Conservation (phyloP, 2,888 invertebrate species). For the Aproaerema taeniolella region DNA sequence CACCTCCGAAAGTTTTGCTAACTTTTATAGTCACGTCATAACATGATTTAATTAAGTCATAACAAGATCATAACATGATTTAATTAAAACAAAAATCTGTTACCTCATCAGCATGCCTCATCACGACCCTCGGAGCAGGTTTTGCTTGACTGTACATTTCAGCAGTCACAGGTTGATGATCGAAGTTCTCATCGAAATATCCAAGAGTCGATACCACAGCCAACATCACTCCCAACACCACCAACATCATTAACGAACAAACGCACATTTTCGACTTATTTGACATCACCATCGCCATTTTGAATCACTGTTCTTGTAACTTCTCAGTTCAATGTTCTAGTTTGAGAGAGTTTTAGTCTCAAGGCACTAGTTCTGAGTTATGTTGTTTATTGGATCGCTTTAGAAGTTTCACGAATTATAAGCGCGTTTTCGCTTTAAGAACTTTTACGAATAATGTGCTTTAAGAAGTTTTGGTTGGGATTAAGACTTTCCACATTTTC, state of each 20-base stretch:
- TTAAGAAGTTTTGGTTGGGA: no score
- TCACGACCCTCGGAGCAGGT: constrained; percentile 6
- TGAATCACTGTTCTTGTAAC: constrained; percentile 17
- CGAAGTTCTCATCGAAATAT: constrained; percentile 29
- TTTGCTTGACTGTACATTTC: constrained; percentile 41
- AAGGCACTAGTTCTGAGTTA: no score
- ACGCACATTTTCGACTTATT: constrained; percentile 53
- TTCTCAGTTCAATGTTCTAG: neutral
- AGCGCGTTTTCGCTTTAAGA: no score
- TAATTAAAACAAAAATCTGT: no score
- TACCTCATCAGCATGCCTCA: no score
- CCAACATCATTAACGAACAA: constrained; percentile 41
- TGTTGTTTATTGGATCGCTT: no score
- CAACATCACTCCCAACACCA: constrained; percentile 47
- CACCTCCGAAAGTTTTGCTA: no score
- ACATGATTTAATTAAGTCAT: neutral
- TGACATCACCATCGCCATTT: constrained; percentile 66
- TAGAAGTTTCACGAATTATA: no score
- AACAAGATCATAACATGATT: constrained; percentile 1
- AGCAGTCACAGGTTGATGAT: constrained; percentile 42
- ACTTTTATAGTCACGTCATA: neutral
- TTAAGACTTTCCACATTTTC: no score
- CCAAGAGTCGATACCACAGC: constrained; percentile 51
- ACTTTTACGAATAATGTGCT: no score
- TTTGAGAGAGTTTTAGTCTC: neutral